Conservation (phyloP, 2,113 vertebrate species). For the Solenodon paradoxus region DNA sequence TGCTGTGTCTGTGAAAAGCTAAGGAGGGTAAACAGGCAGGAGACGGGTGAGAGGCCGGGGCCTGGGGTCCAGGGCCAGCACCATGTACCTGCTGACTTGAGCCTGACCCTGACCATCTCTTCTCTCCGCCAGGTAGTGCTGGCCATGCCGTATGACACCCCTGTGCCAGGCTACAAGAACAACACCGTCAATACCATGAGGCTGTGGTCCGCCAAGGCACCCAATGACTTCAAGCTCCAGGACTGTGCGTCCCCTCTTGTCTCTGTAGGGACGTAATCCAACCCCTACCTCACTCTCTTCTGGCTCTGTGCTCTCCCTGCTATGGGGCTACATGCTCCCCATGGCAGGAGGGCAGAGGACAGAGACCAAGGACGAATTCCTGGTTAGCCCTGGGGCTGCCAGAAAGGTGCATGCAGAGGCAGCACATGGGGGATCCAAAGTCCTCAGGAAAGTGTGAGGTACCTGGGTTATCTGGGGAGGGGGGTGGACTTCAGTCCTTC, state of each 20-base stretch:
- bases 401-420: background rate
- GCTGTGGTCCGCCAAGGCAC: constrained; percentile 92
- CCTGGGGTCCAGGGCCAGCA: background rate
- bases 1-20: no score
- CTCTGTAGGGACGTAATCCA: background rate
- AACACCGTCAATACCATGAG: constrained; percentile 94
- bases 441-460: background rate
- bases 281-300: accelerated
- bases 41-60: background rate
- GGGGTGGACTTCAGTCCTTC: no score
- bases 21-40: background rate
- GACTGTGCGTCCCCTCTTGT: constrained; percentile 83
- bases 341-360: background rate
- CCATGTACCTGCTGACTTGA: background rate
- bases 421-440: accelerated
- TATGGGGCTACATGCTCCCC: no score
- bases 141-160: constrained; percentile 92
- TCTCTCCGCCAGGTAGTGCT: constrained; percentile 85
- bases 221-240: constrained; percentile 91
- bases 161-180: constrained; percentile 91
- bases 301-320: background rate
- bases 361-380: no score
- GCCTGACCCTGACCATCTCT: background rate
- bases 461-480: accelerated
- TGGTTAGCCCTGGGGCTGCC: background rate